These are phyloP conservation scores for Pogonognathellus flavescens DNA, from an alignment of 1,140 invertebrate genomes.

Conservation along the genomic window DNA sequence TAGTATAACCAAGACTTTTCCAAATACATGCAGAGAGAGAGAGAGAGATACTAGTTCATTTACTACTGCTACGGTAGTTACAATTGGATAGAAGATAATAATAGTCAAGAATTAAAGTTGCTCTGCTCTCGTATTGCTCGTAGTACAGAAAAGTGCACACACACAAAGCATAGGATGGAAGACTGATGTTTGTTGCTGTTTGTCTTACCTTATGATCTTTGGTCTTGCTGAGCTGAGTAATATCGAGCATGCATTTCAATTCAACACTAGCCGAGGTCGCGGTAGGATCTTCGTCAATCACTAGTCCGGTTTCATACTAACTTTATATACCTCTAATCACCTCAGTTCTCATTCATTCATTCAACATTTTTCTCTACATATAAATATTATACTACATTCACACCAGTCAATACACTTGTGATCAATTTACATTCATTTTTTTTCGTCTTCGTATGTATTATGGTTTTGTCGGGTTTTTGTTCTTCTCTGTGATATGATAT, in stretches of 20 bases:
- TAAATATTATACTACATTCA: not conserved
- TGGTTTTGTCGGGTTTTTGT: too few species aligned
- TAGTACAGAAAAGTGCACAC: not conserved
- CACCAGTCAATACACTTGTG: not conserved
- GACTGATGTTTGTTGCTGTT: conserved; percentile 28
- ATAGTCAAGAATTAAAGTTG: conserved; percentile 29
- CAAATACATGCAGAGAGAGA: too few species aligned
- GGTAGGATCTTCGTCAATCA: conserved; percentile 27
- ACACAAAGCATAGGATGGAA: not conserved
- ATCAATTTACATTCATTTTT: not conserved
- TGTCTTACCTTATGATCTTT: conserved; percentile 34
- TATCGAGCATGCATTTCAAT: conserved; percentile 47
- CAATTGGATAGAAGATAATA: conserved; percentile 30
- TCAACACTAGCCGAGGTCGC: conserved; percentile 35
- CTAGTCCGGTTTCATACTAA: not conserved
- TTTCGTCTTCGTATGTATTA: not conserved
- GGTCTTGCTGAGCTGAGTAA: conserved; percentile 35
- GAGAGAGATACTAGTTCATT: too few species aligned
- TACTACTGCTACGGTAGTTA: not conserved
- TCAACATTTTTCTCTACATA: conserved; percentile 6
- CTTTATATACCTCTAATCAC: not conserved
- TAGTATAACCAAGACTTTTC: too few species aligned
- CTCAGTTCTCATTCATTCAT: not conserved
- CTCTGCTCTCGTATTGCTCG: not conserved
- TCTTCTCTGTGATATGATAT: too few species aligned